A percentile compares a stretch with the other conserved stretches of the same genome.
Evolutionary conservation across 2,888 invertebrate genomes (phyloP).

Genomic region (Hydroisotoma schaefferi): DNA sequence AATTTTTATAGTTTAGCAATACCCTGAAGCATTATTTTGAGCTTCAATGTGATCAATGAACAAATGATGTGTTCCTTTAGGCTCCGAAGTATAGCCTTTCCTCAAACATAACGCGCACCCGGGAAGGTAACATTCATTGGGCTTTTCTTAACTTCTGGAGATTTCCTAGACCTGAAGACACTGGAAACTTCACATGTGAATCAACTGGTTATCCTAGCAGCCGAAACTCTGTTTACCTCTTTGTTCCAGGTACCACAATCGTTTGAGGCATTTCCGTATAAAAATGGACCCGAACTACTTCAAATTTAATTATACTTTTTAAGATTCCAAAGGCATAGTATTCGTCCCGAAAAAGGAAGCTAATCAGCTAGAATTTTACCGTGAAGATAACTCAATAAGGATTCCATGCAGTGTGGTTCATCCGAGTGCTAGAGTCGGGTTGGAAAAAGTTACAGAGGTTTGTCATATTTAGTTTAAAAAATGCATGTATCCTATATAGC

Average conservation of each 20-base stretch:
- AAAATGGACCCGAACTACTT: neutral
- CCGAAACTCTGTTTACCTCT: conserved; percentile 32
- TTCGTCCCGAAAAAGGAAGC: conserved; percentile 21
- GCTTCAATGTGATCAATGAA: neutral
- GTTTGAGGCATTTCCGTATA: too few relatives aligned
- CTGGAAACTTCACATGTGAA: conserved; percentile 34
- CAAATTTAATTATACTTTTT: neutral
- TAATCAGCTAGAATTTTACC: conserved; percentile 17
- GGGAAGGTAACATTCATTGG: conserved; percentile 10
- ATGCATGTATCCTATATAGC: too few relatives aligned
- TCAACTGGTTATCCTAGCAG: conserved; percentile 14
- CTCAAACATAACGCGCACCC: conserved; percentile 18
- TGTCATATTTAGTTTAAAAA: too few relatives aligned
- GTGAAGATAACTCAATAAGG: conserved; percentile 17
- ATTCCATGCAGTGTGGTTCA: conserved; percentile 36
- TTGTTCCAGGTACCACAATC: conserved; percentile 28
- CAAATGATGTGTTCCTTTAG: conserved; percentile 2
- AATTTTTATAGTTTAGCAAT: neutral
- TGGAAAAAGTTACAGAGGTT: conserved; percentile 28
- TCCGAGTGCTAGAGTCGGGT: conserved; percentile 32
- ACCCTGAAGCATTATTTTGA: neutral
- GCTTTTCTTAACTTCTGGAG: conserved; percentile 29
- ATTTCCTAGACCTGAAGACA: conserved; percentile 20
- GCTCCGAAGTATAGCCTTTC: conserved; percentile 20
- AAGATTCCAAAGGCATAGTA: conserved; percentile 14